phyloP scores from a whole-genome alignment of 92 coral and sea anemone genomes.

The Phenganax stokvisi region DNA sequence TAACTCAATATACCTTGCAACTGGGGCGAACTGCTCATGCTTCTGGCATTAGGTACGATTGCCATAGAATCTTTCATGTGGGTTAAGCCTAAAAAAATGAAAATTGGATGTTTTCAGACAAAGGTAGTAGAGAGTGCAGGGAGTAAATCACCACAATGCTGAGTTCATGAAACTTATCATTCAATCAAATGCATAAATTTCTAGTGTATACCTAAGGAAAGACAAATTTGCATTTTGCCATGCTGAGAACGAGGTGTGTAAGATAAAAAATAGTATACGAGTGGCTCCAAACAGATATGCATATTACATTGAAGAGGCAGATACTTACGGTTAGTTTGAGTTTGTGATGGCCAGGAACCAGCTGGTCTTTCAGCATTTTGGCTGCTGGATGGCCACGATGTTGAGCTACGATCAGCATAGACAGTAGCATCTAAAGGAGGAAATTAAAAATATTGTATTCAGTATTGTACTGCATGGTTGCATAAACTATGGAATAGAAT shows the following conservation, averaged over 20 bases:
- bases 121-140: not conserved
- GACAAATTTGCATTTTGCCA: no score
- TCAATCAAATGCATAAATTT: no score
- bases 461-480: not conserved
- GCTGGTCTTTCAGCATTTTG: slow-evolving; percentile 35
- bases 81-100: slow-evolving; percentile 19
- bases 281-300: not conserved
- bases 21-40: slow-evolving; percentile 36
- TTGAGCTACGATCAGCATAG: slow-evolving; percentile 37
- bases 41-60: slow-evolving; percentile 31
- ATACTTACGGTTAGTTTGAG: slow-evolving; percentile 38
- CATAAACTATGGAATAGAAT: not conserved
- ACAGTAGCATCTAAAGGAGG: not conserved
- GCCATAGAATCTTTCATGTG: slow-evolving; percentile 44
- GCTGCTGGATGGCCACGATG: slow-evolving; percentile 40
- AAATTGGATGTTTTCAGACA: no score
- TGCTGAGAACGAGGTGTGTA: no score
- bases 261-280: no score
- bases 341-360: slow-evolving; percentile 31
- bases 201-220: no score
- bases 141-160: no score
- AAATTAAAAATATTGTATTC: not conserved
- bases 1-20: slow-evolving; percentile 30
- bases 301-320: not conserved
- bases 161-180: no score